phyloP scores from a whole-genome alignment of 2,888 invertebrate genomes.

The Oscheius sp. region DNA sequence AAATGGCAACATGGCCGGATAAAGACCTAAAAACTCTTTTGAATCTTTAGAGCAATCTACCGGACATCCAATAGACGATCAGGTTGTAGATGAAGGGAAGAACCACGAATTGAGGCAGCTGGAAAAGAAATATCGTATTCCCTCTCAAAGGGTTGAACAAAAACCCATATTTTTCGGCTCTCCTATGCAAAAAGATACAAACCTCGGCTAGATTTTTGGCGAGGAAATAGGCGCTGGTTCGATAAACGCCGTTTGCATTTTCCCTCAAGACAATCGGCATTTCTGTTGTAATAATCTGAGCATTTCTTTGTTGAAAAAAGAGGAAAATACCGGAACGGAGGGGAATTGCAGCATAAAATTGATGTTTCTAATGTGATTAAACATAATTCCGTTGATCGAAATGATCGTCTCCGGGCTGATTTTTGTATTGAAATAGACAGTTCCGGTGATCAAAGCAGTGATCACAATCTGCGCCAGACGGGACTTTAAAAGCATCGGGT shows the following conservation, averaged over 20 bases:
- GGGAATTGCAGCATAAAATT: constrained; percentile 79
- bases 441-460: constrained; percentile 78
- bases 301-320: background rate
- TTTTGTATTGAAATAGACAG: constrained; percentile 78
- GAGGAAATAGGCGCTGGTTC: constrained; percentile 88
- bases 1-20: constrained; percentile 72
- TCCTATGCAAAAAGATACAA: background rate
- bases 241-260: constrained; percentile 87
- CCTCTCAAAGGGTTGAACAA: no score
- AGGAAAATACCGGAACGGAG: constrained; percentile 47
- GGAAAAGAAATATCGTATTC: constrained; percentile 32
- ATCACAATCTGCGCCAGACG: constrained; percentile 88
- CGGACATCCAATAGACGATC: constrained; percentile 88
- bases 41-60: background rate
- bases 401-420: constrained; percentile 75
- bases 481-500: constrained; percentile 84
- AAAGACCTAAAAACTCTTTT: constrained; percentile 60
- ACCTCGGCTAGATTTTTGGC: constrained; percentile 82
- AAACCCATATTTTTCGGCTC: no score
- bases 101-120: constrained; percentile 82
- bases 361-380: constrained; percentile 89
- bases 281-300: constrained; percentile 84
- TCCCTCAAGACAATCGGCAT: constrained; percentile 88
- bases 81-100: constrained; percentile 84
- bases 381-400: constrained; percentile 91